Percentiles rank a stretch among this genome's conserved stretches.
These are phyloP conservation scores for Cotesia glomerata DNA, from an alignment of 1,140 invertebrate genomes.

Conservation along the genomic window DNA sequence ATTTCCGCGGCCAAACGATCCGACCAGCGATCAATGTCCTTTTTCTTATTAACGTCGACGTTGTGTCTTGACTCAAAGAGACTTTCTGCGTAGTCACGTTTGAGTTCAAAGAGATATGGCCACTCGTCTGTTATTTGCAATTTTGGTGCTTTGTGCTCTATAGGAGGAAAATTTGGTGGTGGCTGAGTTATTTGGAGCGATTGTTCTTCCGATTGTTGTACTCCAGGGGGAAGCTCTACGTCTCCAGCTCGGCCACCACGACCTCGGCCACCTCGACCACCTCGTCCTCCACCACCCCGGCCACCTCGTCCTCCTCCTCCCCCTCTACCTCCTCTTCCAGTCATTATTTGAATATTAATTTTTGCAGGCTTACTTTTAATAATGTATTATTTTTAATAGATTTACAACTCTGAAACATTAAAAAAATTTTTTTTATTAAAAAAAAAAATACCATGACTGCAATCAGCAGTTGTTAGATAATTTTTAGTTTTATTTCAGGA, in stretches of 20 bases:
- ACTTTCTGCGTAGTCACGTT: conserved; percentile 67
- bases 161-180: conserved; percentile 71
- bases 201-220: conserved; percentile 67
- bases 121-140: conserved; percentile 59
- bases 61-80: conserved; percentile 65
- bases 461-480: neutral
- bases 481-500: too few species aligned
- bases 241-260: conserved; percentile 66
- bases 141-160: conserved; percentile 69
- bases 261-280: conserved; percentile 55
- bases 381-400: too few species aligned
- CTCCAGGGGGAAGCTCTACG: conserved; percentile 70
- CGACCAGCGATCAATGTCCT: conserved; percentile 71
- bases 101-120: conserved; percentile 67
- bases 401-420: neutral
- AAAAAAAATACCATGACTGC: neutral
- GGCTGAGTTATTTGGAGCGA: conserved; percentile 69
- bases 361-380: too few species aligned
- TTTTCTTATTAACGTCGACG: conserved; percentile 62
- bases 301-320: conserved; percentile 66
- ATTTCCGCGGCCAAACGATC: conserved; percentile 68
- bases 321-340: conserved; percentile 49
- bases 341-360: neutral
- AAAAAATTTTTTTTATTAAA: neutral
- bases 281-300: neutral